Conservation (phyloP, 2,888 invertebrate species). For the Microchrysa polita region DNA sequence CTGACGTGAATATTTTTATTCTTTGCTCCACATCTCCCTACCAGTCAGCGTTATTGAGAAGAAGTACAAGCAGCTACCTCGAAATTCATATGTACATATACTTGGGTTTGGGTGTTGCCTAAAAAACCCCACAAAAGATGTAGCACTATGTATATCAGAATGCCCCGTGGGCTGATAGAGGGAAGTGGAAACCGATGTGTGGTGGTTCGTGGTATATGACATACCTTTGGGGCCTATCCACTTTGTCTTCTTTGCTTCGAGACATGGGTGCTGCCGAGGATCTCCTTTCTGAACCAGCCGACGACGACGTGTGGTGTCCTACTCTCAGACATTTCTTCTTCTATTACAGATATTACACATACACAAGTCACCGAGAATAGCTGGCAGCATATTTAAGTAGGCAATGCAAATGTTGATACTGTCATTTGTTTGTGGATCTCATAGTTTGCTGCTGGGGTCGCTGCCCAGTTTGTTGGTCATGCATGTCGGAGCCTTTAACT, state of each 20-base stretch:
- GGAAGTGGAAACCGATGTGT: slow-evolving; percentile 19
- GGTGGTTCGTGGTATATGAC: slow-evolving; percentile 30
- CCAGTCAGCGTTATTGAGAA: neutral
- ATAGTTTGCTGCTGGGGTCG: slow-evolving; percentile 17
- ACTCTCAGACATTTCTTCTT: slow-evolving; percentile 36
- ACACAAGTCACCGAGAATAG: slow-evolving; percentile 8
- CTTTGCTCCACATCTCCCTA: slow-evolving; percentile 2
- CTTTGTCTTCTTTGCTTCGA: slow-evolving; percentile 30
- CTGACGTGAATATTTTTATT: slow-evolving; percentile 62
- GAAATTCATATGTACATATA: slow-evolving; percentile 25
- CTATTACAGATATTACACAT: slow-evolving; percentile 33
- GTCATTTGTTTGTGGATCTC: slow-evolving; percentile 45
- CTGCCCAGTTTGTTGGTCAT: slow-evolving; percentile 4
- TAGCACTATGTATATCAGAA: neutral
- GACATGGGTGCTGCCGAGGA: slow-evolving; percentile 30
- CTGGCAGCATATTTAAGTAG: slow-evolving; percentile 44
- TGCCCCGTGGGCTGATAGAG: neutral
- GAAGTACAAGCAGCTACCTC: neutral
- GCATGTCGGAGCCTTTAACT: slow-evolving; percentile 13
- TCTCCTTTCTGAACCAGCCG: neutral
- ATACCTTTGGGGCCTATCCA: slow-evolving; percentile 42
- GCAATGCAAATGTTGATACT: slow-evolving; percentile 44
- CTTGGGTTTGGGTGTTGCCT: slow-evolving; percentile 13
- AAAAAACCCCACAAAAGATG: slow-evolving; percentile 9
- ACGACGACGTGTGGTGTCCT: slow-evolving; percentile 21